Base-by-base conservation (phyloP, 2,888 invertebrate genomes). In the Heteromyza rotundicornis region DNA sequence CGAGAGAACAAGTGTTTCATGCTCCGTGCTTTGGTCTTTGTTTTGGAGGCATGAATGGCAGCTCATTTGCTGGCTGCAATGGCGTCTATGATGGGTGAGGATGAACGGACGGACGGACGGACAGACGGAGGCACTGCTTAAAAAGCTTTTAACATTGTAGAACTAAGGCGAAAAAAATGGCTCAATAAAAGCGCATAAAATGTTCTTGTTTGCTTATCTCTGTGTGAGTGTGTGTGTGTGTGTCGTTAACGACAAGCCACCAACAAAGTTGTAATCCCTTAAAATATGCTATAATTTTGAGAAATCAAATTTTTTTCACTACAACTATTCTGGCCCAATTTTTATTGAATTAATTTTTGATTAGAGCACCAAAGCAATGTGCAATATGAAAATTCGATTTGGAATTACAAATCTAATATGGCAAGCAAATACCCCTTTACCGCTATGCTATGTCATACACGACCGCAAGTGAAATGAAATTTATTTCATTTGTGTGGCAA, bases 291-390 rank as follows among this genome's bases (percentile, higher is more conserved):
- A n/a, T 27, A 27, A 10, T 27, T 27, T 27, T n/a, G n/a, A n/a
- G n/a, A n/a, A 27, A 27, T 5, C 27, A 27, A 27, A 27, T 7
- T 27, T 27, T 27, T 5, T 27, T 5, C 27, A 10, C 27, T n/a
- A n/a, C n/a, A n/a, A n/a, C n/a, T 10, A 27, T 27, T 27, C 27
- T 7, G 27, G 27, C 27, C 27, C 10, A 27, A 27, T 27, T 27
- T 27, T 5, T 8, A 14, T 51, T 56, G 56, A 56, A 60, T 60
- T 56, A 60, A 60, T 55, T 50, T 62, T 62, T 62, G 54, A 59
- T 62, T 62, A 62, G 51, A 50, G 59, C 62, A 49, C 35, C 22
- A 60, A 49, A 32, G 54, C 27, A 23, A 24, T 50, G 55, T 62
- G 62, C 51, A 62, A 22, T 14, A 23, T 24, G 24, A 19, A 27